Evolutionary conservation across 2,113 vertebrate genomes (phyloP), one percentile per base, ranked within the genome.

Genomic region (Phaethornis superciliosus): DNA sequence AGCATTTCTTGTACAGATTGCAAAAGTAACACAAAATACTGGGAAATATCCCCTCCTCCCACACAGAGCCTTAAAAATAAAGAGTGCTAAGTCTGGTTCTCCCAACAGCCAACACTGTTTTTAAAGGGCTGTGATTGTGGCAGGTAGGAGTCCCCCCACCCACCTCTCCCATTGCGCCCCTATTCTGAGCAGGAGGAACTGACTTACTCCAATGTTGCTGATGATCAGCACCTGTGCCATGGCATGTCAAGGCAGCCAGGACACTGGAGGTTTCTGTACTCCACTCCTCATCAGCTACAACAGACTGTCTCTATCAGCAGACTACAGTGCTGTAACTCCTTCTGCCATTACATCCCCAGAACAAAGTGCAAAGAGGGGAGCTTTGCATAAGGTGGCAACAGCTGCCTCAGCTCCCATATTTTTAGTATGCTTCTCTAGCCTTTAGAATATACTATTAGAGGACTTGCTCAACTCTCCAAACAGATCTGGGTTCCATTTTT

Each of bases 31-130:
- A 91, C 74, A 71, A 91, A 93, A 81, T 87, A 75, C 89, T 71
- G 94, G 94, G 95, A 96, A 94, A 97, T 89, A 94, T 94, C 94
- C 96, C 91, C 82, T 90, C 64, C 85, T 91, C 95, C 96, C 79
- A 97, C 93, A 47, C 76, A 91, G 52, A 95, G 87, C 60, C 94
- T 95, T 90, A 95, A 95, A 96, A 95, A 96, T 94, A 96, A 96
- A 78, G 64, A 77, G 90, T 91, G 93, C 91, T 91, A 96, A 96
- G 89, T 93, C 94, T 95, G 95, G 88, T 89, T 95, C 88, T 97
- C 95, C 91, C 88, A 93, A 88, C 72, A 91, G 95, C 52, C 91
- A 89, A 6, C 9, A 24, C 90, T 97, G 94, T 96, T 94, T 96
- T 93, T 93, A 88, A 93, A 93, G 54, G 46, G 10, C 24, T 91